A percentile compares a stretch with the other conserved stretches of the same genome.
These are phyloP conservation scores for Stigmatopora nigra DNA, from an alignment of 2,113 vertebrate genomes.

Conservation along the genomic window DNA sequence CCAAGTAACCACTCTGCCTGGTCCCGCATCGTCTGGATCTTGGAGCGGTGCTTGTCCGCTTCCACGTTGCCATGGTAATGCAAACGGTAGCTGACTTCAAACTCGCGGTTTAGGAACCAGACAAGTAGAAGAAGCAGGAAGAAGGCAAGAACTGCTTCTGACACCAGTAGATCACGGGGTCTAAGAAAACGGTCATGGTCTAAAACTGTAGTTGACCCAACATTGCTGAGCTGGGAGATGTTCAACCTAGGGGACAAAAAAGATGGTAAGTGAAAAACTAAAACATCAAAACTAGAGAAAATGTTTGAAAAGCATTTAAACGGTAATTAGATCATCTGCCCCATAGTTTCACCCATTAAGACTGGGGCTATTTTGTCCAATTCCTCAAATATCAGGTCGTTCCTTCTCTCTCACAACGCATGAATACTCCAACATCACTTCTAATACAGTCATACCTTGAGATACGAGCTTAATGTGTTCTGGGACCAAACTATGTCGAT, in stretches of 20 bases:
- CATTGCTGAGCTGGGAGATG: slow-evolving; percentile 31
- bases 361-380: too few relatives aligned
- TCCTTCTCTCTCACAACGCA: too few relatives aligned
- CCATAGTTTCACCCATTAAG: neutral
- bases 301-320: neutral
- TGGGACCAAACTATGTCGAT: too few relatives aligned
- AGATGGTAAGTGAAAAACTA: neutral
- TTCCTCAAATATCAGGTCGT: too few relatives aligned
- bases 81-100: slow-evolving; percentile 95
- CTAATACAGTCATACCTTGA: too few relatives aligned
- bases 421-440: too few relatives aligned
- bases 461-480: too few relatives aligned
- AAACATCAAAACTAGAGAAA: neutral
- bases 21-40: slow-evolving; percentile 94
- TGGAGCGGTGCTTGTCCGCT: slow-evolving; percentile 90
- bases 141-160: slow-evolving; percentile 80
- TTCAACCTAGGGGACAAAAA: slow-evolving; percentile 42
- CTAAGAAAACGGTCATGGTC: slow-evolving; percentile 1
- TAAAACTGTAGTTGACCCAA: slow-evolving; percentile 10
- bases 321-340: neutral
- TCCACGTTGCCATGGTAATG: slow-evolving; percentile 97
- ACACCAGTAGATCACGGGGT: slow-evolving; percentile 69
- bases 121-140: slow-evolving; percentile 89
- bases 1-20: slow-evolving; percentile 94
- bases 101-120: slow-evolving; percentile 97